phyloP scores from a whole-genome alignment of 2,888 invertebrate species.

The Eupsilia transversa region DNA sequence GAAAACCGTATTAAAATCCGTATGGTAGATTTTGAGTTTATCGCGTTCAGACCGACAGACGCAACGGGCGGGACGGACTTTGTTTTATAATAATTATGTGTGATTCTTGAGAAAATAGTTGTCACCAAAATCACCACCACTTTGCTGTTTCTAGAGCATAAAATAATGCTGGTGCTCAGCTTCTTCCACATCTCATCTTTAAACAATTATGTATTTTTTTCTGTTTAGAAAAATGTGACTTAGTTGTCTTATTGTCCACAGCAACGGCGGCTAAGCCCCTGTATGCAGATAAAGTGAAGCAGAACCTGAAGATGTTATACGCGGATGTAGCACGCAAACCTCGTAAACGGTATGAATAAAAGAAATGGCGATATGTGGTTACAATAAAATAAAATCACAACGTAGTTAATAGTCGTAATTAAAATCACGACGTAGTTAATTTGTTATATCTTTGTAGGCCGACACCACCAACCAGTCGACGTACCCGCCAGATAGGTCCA shows the following conservation, averaged over 20 bases:
- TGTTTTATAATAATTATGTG: no score
- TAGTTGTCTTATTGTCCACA: constrained; percentile 57
- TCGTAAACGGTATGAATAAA: constrained; percentile 74
- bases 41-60: no score
- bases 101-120: not conserved
- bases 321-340: constrained; percentile 83
- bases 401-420: no score
- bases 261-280: constrained; percentile 75
- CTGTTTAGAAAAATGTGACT: not conserved
- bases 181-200: not conserved
- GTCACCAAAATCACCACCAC: not conserved
- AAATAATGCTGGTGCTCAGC: not conserved
- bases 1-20: no score
- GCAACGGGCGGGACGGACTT: no score
- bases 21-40: no score
- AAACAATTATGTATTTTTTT: not conserved
- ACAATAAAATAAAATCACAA: no score
- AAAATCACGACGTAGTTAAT: no score
- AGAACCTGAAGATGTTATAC: constrained; percentile 84
- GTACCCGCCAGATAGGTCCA: constrained; percentile 78
- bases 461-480: constrained; percentile 66
- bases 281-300: constrained; percentile 87
- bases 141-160: not conserved
- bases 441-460: constrained; percentile 20
- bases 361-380: not conserved